Percentiles rank a stretch among this genome's conserved stretches.
Evolutionary conservation across 2,797 vertebrate species (phyloP).

Genomic region (Ctenopoma multispine): DNA sequence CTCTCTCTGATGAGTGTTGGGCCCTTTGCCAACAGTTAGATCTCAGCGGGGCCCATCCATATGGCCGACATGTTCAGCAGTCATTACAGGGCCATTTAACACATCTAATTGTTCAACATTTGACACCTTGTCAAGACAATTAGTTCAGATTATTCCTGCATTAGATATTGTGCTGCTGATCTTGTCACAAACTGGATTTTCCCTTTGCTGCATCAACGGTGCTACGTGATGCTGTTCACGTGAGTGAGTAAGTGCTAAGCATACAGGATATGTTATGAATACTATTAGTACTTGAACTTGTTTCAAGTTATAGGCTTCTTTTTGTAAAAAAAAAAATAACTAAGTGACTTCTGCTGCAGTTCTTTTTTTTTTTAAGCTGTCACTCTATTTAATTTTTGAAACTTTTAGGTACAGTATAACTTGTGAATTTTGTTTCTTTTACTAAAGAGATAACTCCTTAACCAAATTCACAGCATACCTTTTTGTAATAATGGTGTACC

Average conservation of each 20-base stretch:
- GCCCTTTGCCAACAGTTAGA: constrained; percentile 71
- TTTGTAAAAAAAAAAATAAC: no score
- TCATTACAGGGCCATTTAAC: constrained; percentile 75
- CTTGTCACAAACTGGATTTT: constrained; percentile 33
- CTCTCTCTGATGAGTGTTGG: constrained; percentile 48
- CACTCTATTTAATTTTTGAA: no score
- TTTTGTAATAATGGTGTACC: no score
- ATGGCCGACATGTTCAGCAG: constrained; percentile 66
- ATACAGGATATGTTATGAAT: no score
- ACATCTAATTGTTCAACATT: constrained; percentile 75
- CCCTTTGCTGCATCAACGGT: not conserved
- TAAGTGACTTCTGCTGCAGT: no score
- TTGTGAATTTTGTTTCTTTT: no score
- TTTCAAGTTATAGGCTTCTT: no score
- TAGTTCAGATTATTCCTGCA: constrained; percentile 59
- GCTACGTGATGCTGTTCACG: not conserved
- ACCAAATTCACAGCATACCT: no score
- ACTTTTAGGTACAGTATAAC: no score
- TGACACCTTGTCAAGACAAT: constrained; percentile 77
- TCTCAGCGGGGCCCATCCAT: constrained; percentile 75
- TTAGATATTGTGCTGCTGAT: constrained; percentile 47
- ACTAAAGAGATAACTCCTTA: no score
- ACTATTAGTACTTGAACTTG: no score
- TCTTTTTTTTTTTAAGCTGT: no score
- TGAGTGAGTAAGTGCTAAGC: not conserved